Base-by-base conservation (phyloP, 2,797 vertebrate genomes). In the Enteromius trimaculatus region DNA sequence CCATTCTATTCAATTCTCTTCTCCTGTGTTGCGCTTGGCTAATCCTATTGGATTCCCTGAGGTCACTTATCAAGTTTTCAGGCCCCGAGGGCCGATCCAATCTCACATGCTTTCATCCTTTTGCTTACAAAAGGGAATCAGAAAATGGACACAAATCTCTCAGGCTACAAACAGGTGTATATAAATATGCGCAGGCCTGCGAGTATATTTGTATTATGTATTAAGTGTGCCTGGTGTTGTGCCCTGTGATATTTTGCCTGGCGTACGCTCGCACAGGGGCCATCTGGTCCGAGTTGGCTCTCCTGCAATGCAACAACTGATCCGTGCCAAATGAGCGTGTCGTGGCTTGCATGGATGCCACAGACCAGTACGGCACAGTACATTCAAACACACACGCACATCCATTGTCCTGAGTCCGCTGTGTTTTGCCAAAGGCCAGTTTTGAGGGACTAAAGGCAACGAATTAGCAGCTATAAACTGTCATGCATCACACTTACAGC, bases 271-370 rank as follows among this genome's bases (percentile, higher is more conserved):
- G 4, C 44, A 65, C 47, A 66, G 47, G 62, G 60, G 77, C 65
- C 65, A 85, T 83, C 69, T 37, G 81, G 77, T 70, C 51, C 66
- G 75, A 51, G 62, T 85, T 82, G 83, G 81, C 58, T 68, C 79
- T 86, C 84, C 84, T 55, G 68, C 60, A 49, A 77, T 62, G 72
- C 29, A 16, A 21, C 77, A 78, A 66, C 51, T 79, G 74, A 69
- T 81, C 26, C 9, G 21, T 79, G 80, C 79, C 77, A 81, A 86
- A 84, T 85, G 86, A 69, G 77, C 88, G 89, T 72, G 69, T 87
- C 77, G 64, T 68, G 87, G 77, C 86, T 86, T 88, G 89, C 79
- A 85, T 66, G 62, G 87, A 90, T 85, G 83, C 79, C 53, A 53
- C 68, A 49, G 70, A 89, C 88, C 86, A 86, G 90, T 87, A 70